Percentiles rank a stretch among this genome's conserved stretches.
Evolutionary conservation across 2,888 invertebrate species (phyloP).

Genomic region (Dorcus hopei): DNA sequence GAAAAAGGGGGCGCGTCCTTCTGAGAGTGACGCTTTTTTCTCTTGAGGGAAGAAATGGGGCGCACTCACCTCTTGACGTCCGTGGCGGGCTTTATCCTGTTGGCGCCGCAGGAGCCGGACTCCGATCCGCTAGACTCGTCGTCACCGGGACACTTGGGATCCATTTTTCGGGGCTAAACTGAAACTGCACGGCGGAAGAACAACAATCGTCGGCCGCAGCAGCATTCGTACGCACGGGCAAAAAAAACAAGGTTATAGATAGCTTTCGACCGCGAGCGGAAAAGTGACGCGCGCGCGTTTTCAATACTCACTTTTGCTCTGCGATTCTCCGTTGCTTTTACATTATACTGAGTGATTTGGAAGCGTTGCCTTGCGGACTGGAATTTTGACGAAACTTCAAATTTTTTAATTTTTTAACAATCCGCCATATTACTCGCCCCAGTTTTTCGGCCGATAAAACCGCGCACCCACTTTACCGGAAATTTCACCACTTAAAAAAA

Average conservation of each 20-base stretch:
- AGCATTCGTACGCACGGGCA: background rate
- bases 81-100: conserved; percentile 3
- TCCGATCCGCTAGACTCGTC: background rate
- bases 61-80: conserved; percentile 12
- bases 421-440: conserved; percentile 23
- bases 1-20: conserved; percentile 1
- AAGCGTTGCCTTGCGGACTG: conserved; percentile 14
- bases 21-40: too few relatives aligned
- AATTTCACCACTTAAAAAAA: too few relatives aligned
- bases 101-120: background rate
- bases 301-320: conserved; percentile 14
- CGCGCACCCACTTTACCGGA: background rate
- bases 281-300: too few relatives aligned
- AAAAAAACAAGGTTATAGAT: conserved; percentile 18
- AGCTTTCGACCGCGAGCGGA: conserved; percentile 5
- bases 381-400: conserved; percentile 29
- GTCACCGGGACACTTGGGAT: conserved; percentile 7
- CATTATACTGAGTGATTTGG: conserved; percentile 16
- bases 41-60: background rate
- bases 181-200: conserved; percentile 7
- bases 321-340: background rate
- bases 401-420: conserved; percentile 24
- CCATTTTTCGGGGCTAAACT: conserved; percentile 18
- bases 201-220: too few relatives aligned
- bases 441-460: conserved; percentile 8